phyloP scores from a whole-genome alignment of 1,140 invertebrate species.

The Venustaconcha ellipsiformis region DNA sequence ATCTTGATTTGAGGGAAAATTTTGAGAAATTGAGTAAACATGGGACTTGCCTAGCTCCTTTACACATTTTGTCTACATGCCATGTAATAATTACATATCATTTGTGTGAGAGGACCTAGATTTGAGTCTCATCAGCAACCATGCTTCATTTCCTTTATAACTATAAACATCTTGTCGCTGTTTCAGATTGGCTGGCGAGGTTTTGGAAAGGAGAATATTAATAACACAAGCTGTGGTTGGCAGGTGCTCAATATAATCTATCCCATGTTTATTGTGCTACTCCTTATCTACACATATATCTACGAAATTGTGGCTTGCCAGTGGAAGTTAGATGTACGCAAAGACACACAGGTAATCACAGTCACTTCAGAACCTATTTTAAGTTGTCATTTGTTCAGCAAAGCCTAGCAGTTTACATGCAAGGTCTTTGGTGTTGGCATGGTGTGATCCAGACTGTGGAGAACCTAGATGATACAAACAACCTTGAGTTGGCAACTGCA shows the following conservation, averaged over 20 bases:
- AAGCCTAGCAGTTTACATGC: neutral
- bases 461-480: neutral
- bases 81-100: no score
- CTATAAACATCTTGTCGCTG: neutral
- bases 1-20: no score
- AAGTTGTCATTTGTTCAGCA: slow-evolving; percentile 2
- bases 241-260: slow-evolving; percentile 58
- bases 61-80: no score
- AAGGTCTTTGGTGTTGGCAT: neutral
- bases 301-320: slow-evolving; percentile 66
- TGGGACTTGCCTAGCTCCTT: no score
- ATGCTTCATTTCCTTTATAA: neutral
- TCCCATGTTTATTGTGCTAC: slow-evolving; percentile 51
- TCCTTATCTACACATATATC: slow-evolving; percentile 63
- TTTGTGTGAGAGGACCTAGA: no score
- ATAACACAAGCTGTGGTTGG: slow-evolving; percentile 42
- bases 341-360: slow-evolving; percentile 51
- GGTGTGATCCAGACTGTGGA: no score
- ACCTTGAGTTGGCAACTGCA: no score
- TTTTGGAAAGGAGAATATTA: slow-evolving; percentile 58
- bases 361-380: no score
- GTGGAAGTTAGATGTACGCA: slow-evolving; percentile 62
- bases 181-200: slow-evolving; percentile 65
- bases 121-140: neutral
- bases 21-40: no score